Percentiles rank a stretch among this genome's conserved stretches.
These are phyloP conservation scores for Caenorhabditis drosophilae DNA, from an alignment of 2,888 invertebrate species.

Conservation along the genomic window DNA sequence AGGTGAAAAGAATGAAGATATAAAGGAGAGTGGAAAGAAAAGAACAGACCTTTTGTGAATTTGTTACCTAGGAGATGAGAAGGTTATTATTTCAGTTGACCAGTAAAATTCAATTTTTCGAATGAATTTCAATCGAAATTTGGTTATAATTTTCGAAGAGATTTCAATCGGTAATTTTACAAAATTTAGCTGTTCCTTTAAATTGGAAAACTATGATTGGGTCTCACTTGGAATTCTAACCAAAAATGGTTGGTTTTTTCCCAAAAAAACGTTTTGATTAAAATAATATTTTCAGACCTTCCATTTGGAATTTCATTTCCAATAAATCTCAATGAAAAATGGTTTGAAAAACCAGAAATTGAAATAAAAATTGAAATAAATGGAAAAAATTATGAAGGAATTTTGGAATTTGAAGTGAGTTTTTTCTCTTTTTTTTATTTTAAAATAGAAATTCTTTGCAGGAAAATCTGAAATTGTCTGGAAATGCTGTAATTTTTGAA, in stretches of 20 bases:
- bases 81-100: no score
- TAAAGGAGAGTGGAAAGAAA: not conserved
- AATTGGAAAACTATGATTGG: constrained; percentile 1
- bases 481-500: constrained; percentile 1
- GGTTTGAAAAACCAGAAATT: constrained; percentile 22
- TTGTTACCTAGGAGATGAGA: constrained; percentile 6
- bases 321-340: constrained; percentile 5
- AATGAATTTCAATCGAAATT: no score
- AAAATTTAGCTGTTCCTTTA: not conserved
- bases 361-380: constrained; percentile 24
- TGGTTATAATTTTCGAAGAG: constrained; percentile 14
- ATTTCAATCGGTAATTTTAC: constrained; percentile 1
- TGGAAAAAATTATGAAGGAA: constrained; percentile 8
- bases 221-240: not conserved
- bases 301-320: not conserved
- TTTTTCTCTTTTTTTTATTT: not conserved
- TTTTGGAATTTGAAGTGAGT: constrained; percentile 6
- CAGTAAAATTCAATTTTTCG: no score
- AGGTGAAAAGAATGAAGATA: not conserved
- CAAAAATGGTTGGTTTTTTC: no score
- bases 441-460: not conserved
- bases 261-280: no score
- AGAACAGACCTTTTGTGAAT: not conserved
- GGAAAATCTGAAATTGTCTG: not conserved
- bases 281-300: not conserved